phyloP scores from a whole-genome alignment of 2,113 vertebrate species.

The Scolopax mira region DNA sequence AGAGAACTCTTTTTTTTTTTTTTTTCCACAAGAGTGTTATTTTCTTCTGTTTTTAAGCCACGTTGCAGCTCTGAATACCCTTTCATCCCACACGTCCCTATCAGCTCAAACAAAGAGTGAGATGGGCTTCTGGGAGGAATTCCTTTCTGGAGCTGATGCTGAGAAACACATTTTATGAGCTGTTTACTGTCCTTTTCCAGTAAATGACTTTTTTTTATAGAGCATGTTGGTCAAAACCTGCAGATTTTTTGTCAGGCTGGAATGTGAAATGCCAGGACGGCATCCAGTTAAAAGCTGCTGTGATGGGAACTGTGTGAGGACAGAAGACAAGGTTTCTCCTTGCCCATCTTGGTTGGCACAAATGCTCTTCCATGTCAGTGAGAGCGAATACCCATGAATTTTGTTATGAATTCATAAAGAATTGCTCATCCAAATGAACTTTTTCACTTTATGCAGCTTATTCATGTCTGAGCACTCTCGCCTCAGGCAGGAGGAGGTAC shows the following conservation, averaged over 20 bases:
- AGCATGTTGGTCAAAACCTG: constrained; percentile 12
- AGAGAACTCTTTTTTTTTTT: not conserved
- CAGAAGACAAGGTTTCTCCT: not conserved
- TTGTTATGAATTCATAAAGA: not conserved
- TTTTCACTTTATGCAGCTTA: not conserved
- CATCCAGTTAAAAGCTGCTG: not conserved
- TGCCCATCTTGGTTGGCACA: not conserved
- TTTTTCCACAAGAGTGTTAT: not conserved
- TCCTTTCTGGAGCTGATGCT: constrained; percentile 32
- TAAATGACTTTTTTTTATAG: constrained; percentile 3
- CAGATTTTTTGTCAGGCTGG: not conserved
- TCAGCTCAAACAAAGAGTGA: not conserved
- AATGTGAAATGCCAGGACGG: constrained; percentile 17
- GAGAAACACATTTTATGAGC: constrained; percentile 42
- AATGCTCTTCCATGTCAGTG: not conserved
- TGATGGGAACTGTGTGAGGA: not conserved
- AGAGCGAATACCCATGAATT: not conserved
- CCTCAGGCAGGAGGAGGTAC: not conserved
- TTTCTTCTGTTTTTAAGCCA: constrained; percentile 15
- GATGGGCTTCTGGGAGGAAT: constrained; percentile 16
- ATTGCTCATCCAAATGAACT: not conserved
- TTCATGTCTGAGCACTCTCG: not conserved
- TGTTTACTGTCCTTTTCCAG: constrained; percentile 38
- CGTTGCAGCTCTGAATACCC: not conserved
- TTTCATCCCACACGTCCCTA: fast-evolving